A percentile compares a stretch with the other conserved stretches of the same genome.
Conservation (phyloP, 1,140 invertebrate species). For the Caenorhabditis latens region DNA sequence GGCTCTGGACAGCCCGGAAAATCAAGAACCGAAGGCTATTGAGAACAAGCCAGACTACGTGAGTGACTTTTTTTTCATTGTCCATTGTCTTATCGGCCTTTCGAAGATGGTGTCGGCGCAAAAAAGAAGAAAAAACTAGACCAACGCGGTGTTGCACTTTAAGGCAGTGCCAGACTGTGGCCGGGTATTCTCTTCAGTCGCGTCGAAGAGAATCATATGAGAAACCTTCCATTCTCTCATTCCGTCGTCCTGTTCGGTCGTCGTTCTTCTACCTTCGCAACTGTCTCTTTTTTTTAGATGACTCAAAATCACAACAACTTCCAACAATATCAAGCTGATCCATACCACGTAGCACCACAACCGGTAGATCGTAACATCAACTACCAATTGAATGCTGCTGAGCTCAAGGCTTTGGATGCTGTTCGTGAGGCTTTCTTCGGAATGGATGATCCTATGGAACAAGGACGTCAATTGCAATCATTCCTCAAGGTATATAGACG, state of each 20-base stretch:
- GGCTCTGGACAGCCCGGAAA: conserved; percentile 43
- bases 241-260: no score
- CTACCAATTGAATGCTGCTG: conserved; percentile 70
- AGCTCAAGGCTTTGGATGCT: conserved; percentile 67
- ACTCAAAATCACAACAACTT: neutral
- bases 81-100: conserved; percentile 43
- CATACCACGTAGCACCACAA: neutral
- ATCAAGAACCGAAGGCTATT: conserved; percentile 5
- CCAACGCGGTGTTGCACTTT: conserved; percentile 18
- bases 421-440: conserved; percentile 68
- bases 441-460: conserved; percentile 69
- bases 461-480: conserved; percentile 58
- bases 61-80: neutral
- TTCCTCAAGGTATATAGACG: conserved; percentile 49
- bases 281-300: neutral
- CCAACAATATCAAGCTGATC: conserved; percentile 11
- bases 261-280: neutral
- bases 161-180: conserved; percentile 36
- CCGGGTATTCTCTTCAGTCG: neutral
- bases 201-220: conserved; percentile 1
- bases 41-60: conserved; percentile 14
- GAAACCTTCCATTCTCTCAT: neutral
- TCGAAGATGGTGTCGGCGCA: conserved; percentile 1
- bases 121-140: neutral
- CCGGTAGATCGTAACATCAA: conserved; percentile 34